Conservation (phyloP, 2,888 invertebrate genomes). For the Acleris sparsana region DNA sequence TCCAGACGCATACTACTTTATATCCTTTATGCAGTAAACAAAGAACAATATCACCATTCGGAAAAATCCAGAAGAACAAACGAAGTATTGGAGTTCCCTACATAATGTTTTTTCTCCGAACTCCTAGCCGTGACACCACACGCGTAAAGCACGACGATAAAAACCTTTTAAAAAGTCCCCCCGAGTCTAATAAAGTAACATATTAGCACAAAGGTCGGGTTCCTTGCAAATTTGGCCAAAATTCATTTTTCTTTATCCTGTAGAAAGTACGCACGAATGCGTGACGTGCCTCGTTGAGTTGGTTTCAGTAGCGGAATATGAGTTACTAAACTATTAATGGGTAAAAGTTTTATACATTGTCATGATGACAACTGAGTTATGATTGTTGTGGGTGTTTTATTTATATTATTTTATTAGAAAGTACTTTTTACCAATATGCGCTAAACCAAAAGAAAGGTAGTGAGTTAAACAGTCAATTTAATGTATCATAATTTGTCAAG, state of each 20-base stretch:
- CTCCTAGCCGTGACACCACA: slow-evolving; percentile 14
- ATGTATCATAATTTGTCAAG: too few species aligned
- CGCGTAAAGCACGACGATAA: slow-evolving; percentile 17
- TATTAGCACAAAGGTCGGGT: slow-evolving; percentile 34
- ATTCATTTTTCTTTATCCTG: slow-evolving; percentile 34
- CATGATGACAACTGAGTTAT: too few species aligned
- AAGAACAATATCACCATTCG: too few species aligned
- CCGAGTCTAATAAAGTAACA: slow-evolving; percentile 27
- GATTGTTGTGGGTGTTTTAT: too few species aligned
- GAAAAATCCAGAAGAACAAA: neutral
- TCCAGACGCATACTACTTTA: too few species aligned
- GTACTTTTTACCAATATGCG: too few species aligned
- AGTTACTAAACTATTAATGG: neutral
- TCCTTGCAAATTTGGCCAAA: slow-evolving; percentile 35
- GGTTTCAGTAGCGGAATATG: slow-evolving; percentile 25
- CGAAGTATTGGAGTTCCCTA: neutral
- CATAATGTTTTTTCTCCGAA: neutral
- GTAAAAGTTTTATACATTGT: too few species aligned
- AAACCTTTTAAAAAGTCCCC: slow-evolving; percentile 32
- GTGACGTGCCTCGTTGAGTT: slow-evolving; percentile 46
- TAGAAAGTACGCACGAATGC: slow-evolving; percentile 44
- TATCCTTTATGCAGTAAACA: too few species aligned
- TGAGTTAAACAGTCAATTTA: too few species aligned
- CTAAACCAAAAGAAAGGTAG: too few species aligned
- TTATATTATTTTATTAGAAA: too few species aligned